phyloP scores from a whole-genome alignment of 2,888 invertebrate genomes.

The Pheosia gnoma region DNA sequence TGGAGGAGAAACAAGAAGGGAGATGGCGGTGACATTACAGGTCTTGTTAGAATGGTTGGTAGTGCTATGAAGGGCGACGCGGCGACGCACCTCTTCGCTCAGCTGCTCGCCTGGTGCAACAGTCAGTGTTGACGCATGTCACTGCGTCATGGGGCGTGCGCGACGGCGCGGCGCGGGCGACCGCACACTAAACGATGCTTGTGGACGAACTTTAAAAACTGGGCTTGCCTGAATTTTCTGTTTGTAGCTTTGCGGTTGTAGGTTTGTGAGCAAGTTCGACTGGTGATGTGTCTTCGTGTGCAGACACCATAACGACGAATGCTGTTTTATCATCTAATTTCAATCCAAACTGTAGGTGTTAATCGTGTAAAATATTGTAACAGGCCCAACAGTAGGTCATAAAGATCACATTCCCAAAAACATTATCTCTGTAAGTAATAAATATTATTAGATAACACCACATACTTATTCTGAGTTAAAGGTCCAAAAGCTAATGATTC shows the following conservation, averaged over 20 bases:
- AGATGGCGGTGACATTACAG: conserved; percentile 24
- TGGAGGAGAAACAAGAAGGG: conserved; percentile 25
- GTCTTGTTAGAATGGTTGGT: conserved; percentile 24
- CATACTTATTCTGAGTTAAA: no score
- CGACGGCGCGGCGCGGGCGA: conserved; percentile 43
- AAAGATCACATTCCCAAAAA: no score
- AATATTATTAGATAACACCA: no score
- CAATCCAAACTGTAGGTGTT: no score
- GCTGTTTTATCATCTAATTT: no score
- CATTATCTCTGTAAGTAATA: no score
- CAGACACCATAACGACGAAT: no score
- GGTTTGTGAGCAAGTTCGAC: neutral
- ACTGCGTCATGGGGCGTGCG: conserved; percentile 78
- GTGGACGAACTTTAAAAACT: neutral
- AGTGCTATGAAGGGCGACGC: conserved; percentile 34
- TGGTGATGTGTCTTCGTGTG: no score
- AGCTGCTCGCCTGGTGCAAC: conserved; percentile 69
- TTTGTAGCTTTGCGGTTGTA: neutral
- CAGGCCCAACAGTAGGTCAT: no score
- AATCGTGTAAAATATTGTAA: no score
- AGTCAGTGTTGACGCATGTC: conserved; percentile 80
- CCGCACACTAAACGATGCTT: neutral
- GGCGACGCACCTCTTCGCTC: conserved; percentile 52
- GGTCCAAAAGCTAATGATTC: no score
- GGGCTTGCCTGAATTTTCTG: neutral